Percentiles rank a stretch among this genome's conserved stretches.
These are phyloP conservation scores for Acrobasis consociella DNA, from an alignment of 2,888 invertebrate species.

Conservation along the genomic window DNA sequence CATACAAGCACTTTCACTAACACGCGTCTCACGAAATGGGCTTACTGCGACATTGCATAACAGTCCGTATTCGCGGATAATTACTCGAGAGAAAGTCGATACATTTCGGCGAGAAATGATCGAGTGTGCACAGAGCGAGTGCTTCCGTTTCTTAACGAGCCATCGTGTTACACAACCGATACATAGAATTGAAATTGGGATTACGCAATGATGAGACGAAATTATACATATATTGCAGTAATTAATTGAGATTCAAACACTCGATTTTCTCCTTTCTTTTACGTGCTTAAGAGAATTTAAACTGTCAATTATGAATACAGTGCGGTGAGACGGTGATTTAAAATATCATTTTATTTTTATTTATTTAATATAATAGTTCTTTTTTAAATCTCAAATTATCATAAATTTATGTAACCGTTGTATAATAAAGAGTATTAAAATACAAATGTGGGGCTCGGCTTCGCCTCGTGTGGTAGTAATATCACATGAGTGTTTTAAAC, in stretches of 20 bases:
- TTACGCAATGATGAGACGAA: slow-evolving; percentile 42
- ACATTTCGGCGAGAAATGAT: slow-evolving; percentile 71
- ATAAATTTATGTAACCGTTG: no score
- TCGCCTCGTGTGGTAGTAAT: no score
- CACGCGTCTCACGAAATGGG: slow-evolving; percentile 47
- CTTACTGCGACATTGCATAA: slow-evolving; percentile 55
- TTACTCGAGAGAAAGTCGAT: slow-evolving; percentile 73
- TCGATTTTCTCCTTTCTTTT: slow-evolving; percentile 25
- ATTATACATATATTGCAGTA: slow-evolving; percentile 27
- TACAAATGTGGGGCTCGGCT: no score
- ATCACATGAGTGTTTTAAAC: no score
- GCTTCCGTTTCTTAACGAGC: slow-evolving; percentile 60
- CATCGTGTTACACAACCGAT: slow-evolving; percentile 50
- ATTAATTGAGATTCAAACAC: slow-evolving; percentile 24
- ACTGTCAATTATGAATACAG: no score
- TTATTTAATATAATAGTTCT: no score
- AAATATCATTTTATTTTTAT: no score
- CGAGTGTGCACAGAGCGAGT: slow-evolving; percentile 55
- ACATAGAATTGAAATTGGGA: slow-evolving; percentile 38
- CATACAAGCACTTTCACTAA: slow-evolving; percentile 51
- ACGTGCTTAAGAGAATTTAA: neutral
- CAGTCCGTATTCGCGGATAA: slow-evolving; percentile 47
- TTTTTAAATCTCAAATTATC: no score
- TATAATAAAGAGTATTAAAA: no score
- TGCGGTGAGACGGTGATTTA: no score